Evolutionary conservation across 2,888 invertebrate genomes (phyloP).

Genomic region (Tupiocoris notatus): DNA sequence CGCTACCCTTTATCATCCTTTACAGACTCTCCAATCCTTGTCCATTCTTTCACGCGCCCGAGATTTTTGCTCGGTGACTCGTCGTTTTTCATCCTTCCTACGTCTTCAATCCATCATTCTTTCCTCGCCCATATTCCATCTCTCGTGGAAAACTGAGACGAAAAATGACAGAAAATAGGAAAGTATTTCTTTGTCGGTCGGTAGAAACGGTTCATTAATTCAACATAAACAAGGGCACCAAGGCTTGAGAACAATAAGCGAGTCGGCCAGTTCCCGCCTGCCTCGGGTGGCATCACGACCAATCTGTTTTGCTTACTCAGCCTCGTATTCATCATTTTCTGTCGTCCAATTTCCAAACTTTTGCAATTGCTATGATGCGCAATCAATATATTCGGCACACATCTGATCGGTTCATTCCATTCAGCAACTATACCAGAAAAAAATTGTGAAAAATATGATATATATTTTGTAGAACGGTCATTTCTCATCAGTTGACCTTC

Average conservation of each 20-base stretch:
- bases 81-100: conserved; percentile 9
- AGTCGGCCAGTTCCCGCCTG: no score
- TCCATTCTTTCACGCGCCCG: background rate
- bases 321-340: no score
- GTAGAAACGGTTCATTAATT: background rate
- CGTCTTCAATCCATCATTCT: conserved; percentile 13
- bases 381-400: no score
- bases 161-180: background rate
- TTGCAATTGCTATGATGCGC: no score
- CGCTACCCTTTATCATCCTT: background rate
- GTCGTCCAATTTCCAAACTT: no score
- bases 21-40: background rate
- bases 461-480: no score
- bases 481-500: no score
- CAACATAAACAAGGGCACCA: conserved; percentile 5
- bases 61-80: background rate
- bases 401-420: no score
- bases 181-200: background rate
- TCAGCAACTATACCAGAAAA: no score
- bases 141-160: background rate
- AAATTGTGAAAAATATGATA: no score
- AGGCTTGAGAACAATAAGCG: background rate
- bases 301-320: no score
- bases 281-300: no score
- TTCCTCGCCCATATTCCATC: background rate